A percentile compares a stretch with the other conserved stretches of the same genome.
Evolutionary conservation across 2,797 vertebrate species (phyloP).

Genomic region (Pipistrellus pipistrellus): DNA sequence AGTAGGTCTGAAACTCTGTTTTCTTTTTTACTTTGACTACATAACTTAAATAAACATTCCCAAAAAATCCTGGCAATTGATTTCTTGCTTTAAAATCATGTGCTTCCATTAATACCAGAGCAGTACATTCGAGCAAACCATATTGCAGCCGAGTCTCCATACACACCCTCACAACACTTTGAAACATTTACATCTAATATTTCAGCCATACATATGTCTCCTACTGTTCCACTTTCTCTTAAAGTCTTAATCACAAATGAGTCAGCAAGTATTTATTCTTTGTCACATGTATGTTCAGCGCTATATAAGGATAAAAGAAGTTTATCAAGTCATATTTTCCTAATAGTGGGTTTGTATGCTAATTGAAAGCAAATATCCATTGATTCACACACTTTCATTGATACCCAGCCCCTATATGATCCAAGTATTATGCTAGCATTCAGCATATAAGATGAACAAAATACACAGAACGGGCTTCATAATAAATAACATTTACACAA

Average conservation of each 20-base stretch:
- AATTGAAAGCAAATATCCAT: background rate
- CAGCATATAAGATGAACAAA: background rate
- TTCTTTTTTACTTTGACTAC: background rate
- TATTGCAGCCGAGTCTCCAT: background rate
- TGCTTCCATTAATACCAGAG: background rate
- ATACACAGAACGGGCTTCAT: background rate
- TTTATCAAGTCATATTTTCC: background rate
- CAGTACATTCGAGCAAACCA: background rate
- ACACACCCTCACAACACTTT: fast-evolving
- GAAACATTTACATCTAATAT: background rate
- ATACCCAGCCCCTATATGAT: background rate
- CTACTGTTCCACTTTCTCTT: background rate
- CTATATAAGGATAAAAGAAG: background rate
- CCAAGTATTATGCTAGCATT: background rate
- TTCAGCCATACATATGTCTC: background rate
- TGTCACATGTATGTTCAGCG: background rate
- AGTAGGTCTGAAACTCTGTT: background rate
- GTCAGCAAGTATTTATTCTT: background rate
- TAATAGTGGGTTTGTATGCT: background rate
- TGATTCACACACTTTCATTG: background rate
- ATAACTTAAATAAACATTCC: background rate
- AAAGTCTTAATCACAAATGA: background rate
- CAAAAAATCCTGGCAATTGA: background rate
- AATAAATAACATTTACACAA: background rate
- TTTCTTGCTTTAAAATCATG: background rate